Conservation (phyloP, 2,797 vertebrate genomes). For the Phalanger gymnotis region DNA sequence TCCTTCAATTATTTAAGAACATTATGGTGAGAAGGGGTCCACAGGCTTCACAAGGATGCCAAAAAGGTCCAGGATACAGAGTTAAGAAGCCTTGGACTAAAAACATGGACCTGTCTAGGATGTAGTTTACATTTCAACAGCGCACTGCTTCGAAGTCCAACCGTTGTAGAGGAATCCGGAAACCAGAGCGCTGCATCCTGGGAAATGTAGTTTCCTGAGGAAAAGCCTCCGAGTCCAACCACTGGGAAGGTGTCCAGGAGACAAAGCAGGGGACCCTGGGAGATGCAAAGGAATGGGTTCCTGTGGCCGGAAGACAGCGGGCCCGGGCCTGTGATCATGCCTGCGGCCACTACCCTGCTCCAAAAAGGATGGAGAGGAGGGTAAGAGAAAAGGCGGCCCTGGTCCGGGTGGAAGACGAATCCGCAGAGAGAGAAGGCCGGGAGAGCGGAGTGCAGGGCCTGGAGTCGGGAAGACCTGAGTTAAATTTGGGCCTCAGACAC, state of each 20-base stretch:
- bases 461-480: background rate
- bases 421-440: background rate
- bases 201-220: background rate
- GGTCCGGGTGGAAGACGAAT: background rate
- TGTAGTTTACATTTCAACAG: background rate
- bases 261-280: background rate
- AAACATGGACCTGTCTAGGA: fast-evolving
- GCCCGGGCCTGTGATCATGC: background rate
- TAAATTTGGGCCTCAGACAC: background rate
- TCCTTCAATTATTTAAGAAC: background rate
- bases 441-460: too few species aligned
- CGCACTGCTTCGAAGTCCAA: background rate
- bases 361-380: too few species aligned
- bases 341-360: background rate
- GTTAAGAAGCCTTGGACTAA: background rate
- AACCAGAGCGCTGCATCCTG: background rate
- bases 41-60: background rate
- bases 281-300: background rate
- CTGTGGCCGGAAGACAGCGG: background rate
- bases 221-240: background rate
- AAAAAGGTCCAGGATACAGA: background rate
- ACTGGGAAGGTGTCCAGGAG: background rate
- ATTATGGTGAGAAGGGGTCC: background rate
- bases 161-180: background rate
- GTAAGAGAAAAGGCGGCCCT: background rate